These are phyloP conservation scores for Trinectes maculatus DNA, from an alignment of 2,113 vertebrate species.

Conservation along the genomic window DNA sequence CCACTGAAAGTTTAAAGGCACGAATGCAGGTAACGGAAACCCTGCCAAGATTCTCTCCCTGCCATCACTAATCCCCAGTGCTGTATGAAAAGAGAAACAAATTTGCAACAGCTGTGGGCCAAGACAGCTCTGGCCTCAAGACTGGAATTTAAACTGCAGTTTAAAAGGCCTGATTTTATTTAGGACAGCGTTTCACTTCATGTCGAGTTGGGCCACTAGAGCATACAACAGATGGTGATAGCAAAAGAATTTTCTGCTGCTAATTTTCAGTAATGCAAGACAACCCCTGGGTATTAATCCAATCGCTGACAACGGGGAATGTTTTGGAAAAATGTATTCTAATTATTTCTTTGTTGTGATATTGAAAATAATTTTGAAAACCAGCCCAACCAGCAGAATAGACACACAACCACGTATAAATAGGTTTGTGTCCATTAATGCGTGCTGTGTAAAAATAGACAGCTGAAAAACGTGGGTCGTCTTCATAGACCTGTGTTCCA, in stretches of 20 bases:
- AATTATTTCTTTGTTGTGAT: too few relatives aligned
- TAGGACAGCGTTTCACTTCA: conserved; percentile 39
- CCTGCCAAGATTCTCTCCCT: conserved; percentile 23
- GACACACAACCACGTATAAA: background rate
- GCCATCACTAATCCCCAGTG: conserved; percentile 15
- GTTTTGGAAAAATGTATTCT: too few relatives aligned
- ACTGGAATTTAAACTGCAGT: conserved; percentile 44
- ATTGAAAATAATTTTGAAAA: too few relatives aligned
- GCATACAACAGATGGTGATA: conserved; percentile 42
- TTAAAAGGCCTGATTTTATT: conserved; percentile 47
- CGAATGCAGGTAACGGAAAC: conserved; percentile 51
- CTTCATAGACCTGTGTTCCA: conserved; percentile 56
- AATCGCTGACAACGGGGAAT: too few relatives aligned
- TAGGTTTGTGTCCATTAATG: conserved; percentile 8
- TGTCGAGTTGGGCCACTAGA: conserved; percentile 16
- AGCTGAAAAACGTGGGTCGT: conserved; percentile 31
- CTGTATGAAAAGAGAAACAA: conserved; percentile 12
- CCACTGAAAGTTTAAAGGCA: conserved; percentile 39
- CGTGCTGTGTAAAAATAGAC: conserved; percentile 32
- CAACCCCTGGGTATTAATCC: too few relatives aligned
- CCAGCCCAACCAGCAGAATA: background rate
- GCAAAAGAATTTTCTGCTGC: conserved; percentile 29
- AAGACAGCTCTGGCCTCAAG: conserved; percentile 18
- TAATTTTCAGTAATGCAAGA: conserved; percentile 21
- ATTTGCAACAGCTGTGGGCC: conserved; percentile 37